A percentile compares a stretch with the other conserved stretches of the same genome.
Conservation (phyloP, 2,888 invertebrate genomes). For the Vannuccia rotundouncinata region DNA sequence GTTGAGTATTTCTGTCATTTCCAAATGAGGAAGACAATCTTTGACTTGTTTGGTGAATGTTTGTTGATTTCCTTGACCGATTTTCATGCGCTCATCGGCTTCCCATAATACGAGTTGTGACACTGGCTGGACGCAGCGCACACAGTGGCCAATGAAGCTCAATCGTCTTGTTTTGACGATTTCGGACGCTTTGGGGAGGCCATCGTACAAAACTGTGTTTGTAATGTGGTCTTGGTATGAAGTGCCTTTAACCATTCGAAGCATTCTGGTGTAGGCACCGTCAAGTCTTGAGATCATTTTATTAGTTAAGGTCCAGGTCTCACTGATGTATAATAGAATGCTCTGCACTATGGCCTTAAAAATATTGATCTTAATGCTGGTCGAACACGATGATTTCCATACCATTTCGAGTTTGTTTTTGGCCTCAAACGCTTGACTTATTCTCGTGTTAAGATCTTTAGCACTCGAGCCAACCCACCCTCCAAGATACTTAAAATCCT, state of each 20-base stretch:
- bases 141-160: neutral
- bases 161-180: neutral
- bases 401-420: conserved; percentile 20
- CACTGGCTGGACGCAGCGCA: neutral
- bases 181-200: conserved; percentile 5
- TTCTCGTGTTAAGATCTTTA: conserved; percentile 26
- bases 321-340: conserved; percentile 23
- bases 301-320: conserved; percentile 24
- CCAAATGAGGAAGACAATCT: conserved; percentile 26
- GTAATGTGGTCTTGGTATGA: conserved; percentile 16
- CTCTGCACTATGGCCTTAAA: conserved; percentile 24
- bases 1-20: conserved; percentile 21
- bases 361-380: conserved; percentile 18
- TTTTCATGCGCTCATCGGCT: conserved; percentile 15
- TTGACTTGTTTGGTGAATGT: conserved; percentile 24
- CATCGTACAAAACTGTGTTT: conserved; percentile 22
- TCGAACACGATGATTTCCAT: conserved; percentile 19
- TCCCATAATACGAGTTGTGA: conserved; percentile 23
- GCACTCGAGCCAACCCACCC: conserved; percentile 24
- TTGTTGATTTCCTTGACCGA: conserved; percentile 12
- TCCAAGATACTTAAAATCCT: conserved; percentile 8
- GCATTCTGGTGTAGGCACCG: conserved; percentile 26
- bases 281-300: conserved; percentile 16
- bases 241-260: conserved; percentile 20
- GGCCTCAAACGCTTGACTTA: conserved; percentile 23